A percentile compares a stretch with the other conserved stretches of the same genome.
Evolutionary conservation across 2,797 vertebrate species (phyloP).

Genomic region (Falco concolor): DNA sequence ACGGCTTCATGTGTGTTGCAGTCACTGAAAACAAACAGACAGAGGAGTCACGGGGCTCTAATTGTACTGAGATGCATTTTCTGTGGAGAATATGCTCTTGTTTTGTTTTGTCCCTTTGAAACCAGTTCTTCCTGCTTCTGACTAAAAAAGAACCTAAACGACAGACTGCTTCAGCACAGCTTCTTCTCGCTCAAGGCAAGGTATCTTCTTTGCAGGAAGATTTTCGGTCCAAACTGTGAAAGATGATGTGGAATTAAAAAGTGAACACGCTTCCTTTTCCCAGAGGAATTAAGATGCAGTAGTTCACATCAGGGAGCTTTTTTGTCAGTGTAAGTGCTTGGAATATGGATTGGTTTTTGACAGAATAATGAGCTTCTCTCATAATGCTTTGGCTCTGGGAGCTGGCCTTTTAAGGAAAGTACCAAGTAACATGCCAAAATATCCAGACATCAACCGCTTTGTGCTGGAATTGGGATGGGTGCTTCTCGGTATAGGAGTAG

Average conservation of each 20-base stretch:
- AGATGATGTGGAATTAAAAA: neutral
- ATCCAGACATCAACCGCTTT: neutral
- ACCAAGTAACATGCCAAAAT: neutral
- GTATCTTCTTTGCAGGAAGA: neutral
- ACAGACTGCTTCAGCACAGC: neutral
- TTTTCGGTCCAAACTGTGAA: neutral
- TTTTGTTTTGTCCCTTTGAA: neutral
- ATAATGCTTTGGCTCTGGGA: neutral
- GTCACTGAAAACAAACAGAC: neutral
- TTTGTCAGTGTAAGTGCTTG: neutral
- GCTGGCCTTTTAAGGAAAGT: neutral
- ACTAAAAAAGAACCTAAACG: neutral
- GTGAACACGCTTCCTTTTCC: neutral
- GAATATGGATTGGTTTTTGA: neutral
- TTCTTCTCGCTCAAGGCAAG: neutral
- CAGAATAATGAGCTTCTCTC: neutral
- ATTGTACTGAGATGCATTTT: neutral
- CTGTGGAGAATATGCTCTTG: neutral
- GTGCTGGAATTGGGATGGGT: neutral
- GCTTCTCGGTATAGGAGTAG: neutral
- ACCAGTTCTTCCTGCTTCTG: neutral
- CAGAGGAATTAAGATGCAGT: neutral
- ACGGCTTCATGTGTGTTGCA: neutral
- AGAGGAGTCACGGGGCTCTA: neutral
- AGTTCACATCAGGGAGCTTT: neutral